Evolutionary conservation across 2,797 vertebrate genomes (phyloP).

Genomic region (Acipenser transmontanus): DNA sequence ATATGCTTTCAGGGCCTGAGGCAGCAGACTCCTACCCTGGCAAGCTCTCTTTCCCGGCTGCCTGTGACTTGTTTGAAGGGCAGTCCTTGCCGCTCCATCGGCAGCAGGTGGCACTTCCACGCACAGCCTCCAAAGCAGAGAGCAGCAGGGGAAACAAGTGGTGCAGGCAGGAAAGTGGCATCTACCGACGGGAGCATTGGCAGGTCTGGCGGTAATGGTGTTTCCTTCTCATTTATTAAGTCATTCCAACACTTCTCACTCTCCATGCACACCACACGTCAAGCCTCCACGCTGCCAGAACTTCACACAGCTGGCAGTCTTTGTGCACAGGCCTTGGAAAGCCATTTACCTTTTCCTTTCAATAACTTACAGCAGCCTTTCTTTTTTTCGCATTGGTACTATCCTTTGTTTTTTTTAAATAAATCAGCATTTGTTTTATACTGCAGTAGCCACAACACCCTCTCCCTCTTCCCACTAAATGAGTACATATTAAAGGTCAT

Average conservation of each 20-base stretch:
- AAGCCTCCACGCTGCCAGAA: constrained; percentile 6
- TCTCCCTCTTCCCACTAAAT: too few species aligned
- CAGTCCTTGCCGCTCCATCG: background rate
- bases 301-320: constrained; percentile 22
- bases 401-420: too few species aligned
- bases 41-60: background rate
- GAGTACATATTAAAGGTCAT: too few species aligned
- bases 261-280: constrained; percentile 18
- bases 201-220: constrained; percentile 24
- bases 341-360: background rate
- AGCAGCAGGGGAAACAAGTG: constrained; percentile 12
- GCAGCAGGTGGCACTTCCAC: constrained; percentile 2
- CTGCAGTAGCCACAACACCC: too few species aligned
- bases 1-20: too few species aligned
- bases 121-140: constrained; percentile 12
- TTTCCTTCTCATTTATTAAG: constrained; percentile 26
- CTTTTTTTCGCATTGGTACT: too few species aligned
- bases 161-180: constrained; percentile 23
- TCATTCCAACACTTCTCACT: background rate
- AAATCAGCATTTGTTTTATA: too few species aligned
- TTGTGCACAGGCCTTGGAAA: background rate
- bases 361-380: too few species aligned
- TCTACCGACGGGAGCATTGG: constrained; percentile 26
- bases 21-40: background rate
- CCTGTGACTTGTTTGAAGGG: background rate